Conservation (phyloP, 2,888 invertebrate genomes). For the Calliopum simillimum region DNA sequence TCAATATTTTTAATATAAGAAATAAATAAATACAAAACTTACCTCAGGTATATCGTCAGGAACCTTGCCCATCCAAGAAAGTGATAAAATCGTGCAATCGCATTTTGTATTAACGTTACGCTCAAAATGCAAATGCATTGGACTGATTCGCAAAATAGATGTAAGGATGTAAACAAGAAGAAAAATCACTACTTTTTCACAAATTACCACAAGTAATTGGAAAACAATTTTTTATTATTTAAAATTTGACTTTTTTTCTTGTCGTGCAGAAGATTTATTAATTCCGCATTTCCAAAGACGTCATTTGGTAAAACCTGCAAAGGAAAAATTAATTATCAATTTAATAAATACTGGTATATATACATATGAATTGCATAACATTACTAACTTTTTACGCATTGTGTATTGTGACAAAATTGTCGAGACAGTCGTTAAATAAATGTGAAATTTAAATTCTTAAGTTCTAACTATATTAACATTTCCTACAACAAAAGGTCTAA, state of each 20-base stretch:
- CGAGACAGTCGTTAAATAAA: too few relatives aligned
- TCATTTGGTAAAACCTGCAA: not conserved
- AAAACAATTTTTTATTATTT: not conserved
- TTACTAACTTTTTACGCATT: too few relatives aligned
- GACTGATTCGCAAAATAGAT: not conserved
- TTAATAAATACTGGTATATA: too few relatives aligned
- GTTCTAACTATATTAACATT: too few relatives aligned
- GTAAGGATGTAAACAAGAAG: too few relatives aligned
- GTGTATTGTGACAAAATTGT: too few relatives aligned
- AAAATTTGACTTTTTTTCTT: not conserved
- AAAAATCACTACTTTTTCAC: not conserved
- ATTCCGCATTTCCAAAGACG: not conserved
- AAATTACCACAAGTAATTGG: not conserved
- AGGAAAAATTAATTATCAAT: not conserved
- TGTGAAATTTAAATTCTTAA: too few relatives aligned
- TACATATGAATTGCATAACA: too few relatives aligned
- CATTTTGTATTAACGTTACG: conserved; percentile 92
- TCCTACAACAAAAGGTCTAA: too few relatives aligned
- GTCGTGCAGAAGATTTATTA: not conserved
- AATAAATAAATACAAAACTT: conserved; percentile 48
- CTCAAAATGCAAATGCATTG: conserved; percentile 97
- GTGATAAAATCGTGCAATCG: conserved; percentile 92
- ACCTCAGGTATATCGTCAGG: conserved; percentile 96
- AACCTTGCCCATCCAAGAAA: conserved; percentile 99
- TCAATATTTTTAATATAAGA: too few relatives aligned